Conservation (phyloP, 2,113 vertebrate species). For the Takifugu flavidus region DNA sequence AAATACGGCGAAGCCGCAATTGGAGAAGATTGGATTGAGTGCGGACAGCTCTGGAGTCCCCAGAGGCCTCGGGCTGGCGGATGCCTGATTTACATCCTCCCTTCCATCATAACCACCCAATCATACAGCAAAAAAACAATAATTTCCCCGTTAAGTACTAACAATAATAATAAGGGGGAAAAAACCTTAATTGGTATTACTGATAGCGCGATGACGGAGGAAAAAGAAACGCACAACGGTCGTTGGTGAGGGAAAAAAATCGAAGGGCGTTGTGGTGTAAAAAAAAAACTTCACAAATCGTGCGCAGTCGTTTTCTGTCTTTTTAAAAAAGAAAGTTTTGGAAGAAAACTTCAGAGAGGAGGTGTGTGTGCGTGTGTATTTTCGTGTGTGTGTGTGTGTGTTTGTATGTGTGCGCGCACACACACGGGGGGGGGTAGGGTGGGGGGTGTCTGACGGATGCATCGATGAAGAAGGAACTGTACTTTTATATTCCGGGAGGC, state of each 20-base stretch:
- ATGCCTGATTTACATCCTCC: conserved; percentile 3
- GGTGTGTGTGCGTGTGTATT: neutral
- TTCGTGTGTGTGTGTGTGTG: conserved; percentile 28
- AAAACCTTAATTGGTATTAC: conserved; percentile 35
- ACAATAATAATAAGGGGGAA: conserved; percentile 19
- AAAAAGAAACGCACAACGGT: neutral
- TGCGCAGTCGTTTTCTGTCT: conserved; percentile 4
- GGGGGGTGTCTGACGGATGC: conserved; percentile 79
- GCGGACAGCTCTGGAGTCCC: conserved; percentile 57
- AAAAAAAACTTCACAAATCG: conserved; percentile 21
- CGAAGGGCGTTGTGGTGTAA: neutral
- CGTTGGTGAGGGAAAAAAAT: conserved; percentile 3
- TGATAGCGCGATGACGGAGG: conserved; percentile 19
- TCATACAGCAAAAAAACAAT: conserved; percentile 16
- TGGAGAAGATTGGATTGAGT: conserved; percentile 48
- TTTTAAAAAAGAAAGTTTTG: no score
- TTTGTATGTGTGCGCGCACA: neutral
- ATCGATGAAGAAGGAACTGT: conserved; percentile 88
- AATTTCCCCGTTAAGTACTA: conserved; percentile 33
- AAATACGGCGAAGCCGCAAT: conserved; percentile 37
- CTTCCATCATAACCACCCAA: conserved; percentile 18
- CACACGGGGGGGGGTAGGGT: neutral
- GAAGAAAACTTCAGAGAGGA: no score
- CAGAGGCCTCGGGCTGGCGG: conserved; percentile 38
- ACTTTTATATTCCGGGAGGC: conserved; percentile 96